These are phyloP conservation scores for Sminthurides aquaticus DNA, from an alignment of 2,888 invertebrate genomes.

Conservation along the genomic window DNA sequence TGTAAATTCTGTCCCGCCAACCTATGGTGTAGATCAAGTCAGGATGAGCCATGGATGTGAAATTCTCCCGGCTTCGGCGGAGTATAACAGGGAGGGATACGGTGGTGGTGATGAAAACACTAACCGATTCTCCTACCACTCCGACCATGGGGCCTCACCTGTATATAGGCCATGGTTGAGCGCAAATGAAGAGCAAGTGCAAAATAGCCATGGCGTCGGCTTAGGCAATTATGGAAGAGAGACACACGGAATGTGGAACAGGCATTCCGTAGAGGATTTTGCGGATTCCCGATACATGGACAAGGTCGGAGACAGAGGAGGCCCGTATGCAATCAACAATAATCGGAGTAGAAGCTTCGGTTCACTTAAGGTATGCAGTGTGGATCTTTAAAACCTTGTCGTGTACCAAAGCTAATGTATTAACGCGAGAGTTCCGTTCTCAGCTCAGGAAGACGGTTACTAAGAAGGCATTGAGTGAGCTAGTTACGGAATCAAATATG, in stretches of 20 bases:
- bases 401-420: no score
- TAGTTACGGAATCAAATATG: no score
- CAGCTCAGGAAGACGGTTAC: no score
- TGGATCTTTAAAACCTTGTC: no score
- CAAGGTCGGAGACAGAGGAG: no score
- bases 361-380: constrained; percentile 37
- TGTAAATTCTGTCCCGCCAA: constrained; percentile 20
- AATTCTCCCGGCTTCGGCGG: background rate
- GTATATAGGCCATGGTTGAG: background rate
- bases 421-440: no score
- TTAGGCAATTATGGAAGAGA: background rate
- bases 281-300: no score
- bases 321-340: no score
- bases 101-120: background rate
- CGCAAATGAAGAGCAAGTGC: background rate
- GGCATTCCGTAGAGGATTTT: background rate
- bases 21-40: background rate
- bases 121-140: background rate
- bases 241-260: background rate
- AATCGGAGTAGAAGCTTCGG: constrained; percentile 32
- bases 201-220: background rate
- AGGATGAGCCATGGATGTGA: background rate
- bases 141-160: background rate
- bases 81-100: background rate
- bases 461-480: no score